Evolutionary conservation across 1,140 invertebrate genomes (phyloP).

Genomic region (Leptonema lineaticorne): DNA sequence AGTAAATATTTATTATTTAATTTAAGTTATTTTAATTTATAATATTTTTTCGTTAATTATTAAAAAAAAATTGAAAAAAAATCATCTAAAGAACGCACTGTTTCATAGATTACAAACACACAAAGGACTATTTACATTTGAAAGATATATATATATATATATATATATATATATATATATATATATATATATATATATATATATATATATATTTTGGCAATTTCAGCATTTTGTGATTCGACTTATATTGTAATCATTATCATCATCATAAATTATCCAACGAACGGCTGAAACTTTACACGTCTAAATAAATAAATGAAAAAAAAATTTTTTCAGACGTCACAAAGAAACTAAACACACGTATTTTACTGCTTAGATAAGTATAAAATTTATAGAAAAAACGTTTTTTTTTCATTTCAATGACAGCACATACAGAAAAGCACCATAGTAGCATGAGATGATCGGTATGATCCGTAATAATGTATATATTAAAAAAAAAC

Average conservation of each 20-base stretch:
- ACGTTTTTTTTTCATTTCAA: not conserved
- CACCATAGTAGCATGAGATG: conserved; percentile 22
- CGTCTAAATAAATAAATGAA: not conserved
- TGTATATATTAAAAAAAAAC: not conserved
- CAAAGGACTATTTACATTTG: conserved; percentile 1
- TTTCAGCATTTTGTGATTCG: conserved; percentile 7
- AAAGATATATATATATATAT: too few species aligned
- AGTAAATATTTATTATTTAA: not conserved
- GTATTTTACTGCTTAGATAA: too few species aligned
- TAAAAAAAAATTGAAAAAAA: not conserved
- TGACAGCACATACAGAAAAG: conserved; percentile 26
- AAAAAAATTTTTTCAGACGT: not conserved
- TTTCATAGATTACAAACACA: conserved; percentile 7
- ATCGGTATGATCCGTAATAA: conserved; percentile 7
- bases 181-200: too few species aligned
- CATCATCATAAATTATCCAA: not conserved
- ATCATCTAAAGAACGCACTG: too few species aligned
- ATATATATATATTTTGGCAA: conserved; percentile 13
- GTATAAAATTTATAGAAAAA: conserved; percentile 15
- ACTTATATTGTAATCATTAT: not conserved
- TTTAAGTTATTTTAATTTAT: not conserved
- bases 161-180: too few species aligned
- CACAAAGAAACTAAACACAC: not conserved
- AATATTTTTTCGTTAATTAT: not conserved
- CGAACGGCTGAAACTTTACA: not conserved